Evolutionary conservation across 2,113 vertebrate species (phyloP).

Genomic region (Podiceps cristatus): DNA sequence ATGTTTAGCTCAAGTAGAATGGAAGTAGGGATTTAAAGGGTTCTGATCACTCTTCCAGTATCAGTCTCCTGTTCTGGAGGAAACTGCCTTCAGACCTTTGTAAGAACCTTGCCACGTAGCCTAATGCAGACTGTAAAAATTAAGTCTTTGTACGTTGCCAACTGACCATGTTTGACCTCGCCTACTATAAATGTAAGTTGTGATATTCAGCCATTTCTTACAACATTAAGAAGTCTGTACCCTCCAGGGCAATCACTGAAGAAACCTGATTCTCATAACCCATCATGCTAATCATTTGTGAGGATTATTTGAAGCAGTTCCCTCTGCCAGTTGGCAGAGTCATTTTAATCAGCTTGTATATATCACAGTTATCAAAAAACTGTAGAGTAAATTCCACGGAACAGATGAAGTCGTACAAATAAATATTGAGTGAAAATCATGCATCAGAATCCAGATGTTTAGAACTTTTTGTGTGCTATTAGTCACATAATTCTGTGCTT

Average conservation of each 20-base stretch:
- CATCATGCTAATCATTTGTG: neutral
- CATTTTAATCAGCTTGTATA: neutral
- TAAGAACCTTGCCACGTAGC: neutral
- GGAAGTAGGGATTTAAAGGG: neutral
- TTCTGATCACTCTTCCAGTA: neutral
- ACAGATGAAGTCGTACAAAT: accelerated
- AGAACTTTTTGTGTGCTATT: neutral
- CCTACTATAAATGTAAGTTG: neutral
- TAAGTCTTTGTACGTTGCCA: neutral
- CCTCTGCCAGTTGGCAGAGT: neutral
- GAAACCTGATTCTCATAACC: neutral
- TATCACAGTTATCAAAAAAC: neutral
- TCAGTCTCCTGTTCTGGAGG: neutral
- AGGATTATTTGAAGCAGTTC: neutral
- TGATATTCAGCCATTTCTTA: neutral
- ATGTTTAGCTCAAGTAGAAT: neutral
- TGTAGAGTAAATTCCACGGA: neutral
- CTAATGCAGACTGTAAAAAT: neutral
- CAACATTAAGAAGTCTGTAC: neutral
- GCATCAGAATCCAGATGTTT: neutral
- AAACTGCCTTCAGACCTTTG: neutral
- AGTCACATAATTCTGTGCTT: neutral
- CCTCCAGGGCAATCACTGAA: neutral
- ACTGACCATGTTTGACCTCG: neutral
- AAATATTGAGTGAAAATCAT: neutral